Evolutionary conservation across 1,140 invertebrate genomes (phyloP).

Genomic region (Drosophila teissieri): DNA sequence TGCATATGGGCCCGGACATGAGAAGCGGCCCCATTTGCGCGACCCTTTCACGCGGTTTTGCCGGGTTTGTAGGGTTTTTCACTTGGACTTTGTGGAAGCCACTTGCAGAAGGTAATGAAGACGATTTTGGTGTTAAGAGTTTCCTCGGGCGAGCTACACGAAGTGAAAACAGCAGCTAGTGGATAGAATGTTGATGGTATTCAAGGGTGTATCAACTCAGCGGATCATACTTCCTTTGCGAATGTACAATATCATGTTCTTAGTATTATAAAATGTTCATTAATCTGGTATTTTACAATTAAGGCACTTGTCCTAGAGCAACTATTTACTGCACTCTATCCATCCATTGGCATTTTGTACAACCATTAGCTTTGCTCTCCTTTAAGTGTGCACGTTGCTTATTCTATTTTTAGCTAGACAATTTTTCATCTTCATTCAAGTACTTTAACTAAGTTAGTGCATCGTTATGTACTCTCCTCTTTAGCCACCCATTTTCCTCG

Average conservation of each 20-base stretch:
- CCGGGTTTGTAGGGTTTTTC: constrained; percentile 1
- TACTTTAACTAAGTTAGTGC: constrained; percentile 64
- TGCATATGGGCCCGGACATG: constrained; percentile 25
- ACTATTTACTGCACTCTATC: neutral
- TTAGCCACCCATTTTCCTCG: constrained; percentile 7
- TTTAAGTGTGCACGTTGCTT: constrained; percentile 4
- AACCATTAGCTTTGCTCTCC: constrained; percentile 7
- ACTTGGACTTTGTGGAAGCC: constrained; percentile 1
- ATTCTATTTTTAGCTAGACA: constrained; percentile 17
- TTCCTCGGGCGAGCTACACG: neutral
- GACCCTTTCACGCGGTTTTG: constrained; percentile 17
- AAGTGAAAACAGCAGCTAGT: neutral
- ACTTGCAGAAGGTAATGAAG: constrained; percentile 10
- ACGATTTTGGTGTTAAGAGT: neutral
- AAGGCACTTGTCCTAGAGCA: neutral
- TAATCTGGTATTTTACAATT: neutral
- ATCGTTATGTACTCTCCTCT: constrained; percentile 42
- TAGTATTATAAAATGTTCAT: no score
- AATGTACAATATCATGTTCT: no score
- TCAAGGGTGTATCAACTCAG: no score
- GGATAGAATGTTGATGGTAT: no score
- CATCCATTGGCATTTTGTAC: neutral
- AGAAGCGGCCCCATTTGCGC: constrained; percentile 6
- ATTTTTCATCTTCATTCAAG: constrained; percentile 33
- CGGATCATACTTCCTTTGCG: no score